These are phyloP conservation scores for Hydropsyche betteni DNA, from an alignment of 2,888 invertebrate genomes.

Conservation along the genomic window DNA sequence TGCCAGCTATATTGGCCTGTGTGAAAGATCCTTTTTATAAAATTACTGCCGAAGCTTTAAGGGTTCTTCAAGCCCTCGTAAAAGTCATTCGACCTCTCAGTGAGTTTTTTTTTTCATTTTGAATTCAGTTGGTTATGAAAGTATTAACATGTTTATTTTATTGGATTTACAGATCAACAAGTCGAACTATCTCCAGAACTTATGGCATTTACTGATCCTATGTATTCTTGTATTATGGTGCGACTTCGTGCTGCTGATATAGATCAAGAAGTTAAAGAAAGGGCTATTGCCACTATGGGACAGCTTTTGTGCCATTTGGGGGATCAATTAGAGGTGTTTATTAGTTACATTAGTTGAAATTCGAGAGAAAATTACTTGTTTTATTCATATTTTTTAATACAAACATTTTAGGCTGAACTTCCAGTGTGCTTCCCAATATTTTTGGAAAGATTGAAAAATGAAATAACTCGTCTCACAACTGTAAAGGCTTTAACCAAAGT, in stretches of 20 bases:
- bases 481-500: constrained; percentile 96
- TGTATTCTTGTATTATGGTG: constrained; percentile 86
- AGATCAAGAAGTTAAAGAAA: constrained; percentile 99
- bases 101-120: constrained; percentile 55
- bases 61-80: constrained; percentile 92
- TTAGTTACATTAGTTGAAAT: neutral
- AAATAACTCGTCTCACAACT: constrained; percentile 95
- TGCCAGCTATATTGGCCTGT: constrained; percentile 86
- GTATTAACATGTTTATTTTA: constrained; percentile 25
- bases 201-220: constrained; percentile 77
- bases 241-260: constrained; percentile 94
- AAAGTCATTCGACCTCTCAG: constrained; percentile 91
- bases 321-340: constrained; percentile 75
- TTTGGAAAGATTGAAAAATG: constrained; percentile 93
- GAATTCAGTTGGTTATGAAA: neutral
- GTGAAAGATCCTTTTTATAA: constrained; percentile 98
- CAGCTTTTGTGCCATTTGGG: constrained; percentile 94
- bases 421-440: constrained; percentile 91
- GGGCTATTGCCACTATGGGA: constrained; percentile 96
- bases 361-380: no score
- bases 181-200: constrained; percentile 73
- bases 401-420: constrained; percentile 70
- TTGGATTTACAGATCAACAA: constrained; percentile 53
- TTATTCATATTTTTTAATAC: neutral
- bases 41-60: constrained; percentile 94